Conservation (phyloP, 2,797 vertebrate genomes). For the Cuniculus paca region DNA sequence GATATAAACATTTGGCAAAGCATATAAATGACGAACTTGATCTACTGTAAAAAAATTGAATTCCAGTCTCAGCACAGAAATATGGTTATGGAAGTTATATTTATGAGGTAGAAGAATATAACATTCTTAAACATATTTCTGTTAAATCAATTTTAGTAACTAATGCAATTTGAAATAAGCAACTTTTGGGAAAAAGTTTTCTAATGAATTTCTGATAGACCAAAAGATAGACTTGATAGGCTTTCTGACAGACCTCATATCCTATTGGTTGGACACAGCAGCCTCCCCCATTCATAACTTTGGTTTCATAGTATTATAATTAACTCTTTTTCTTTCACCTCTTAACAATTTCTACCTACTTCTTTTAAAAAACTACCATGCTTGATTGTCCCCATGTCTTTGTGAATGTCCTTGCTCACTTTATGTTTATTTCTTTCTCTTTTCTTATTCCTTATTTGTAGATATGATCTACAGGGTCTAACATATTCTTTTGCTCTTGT, state of each 20-base stretch:
- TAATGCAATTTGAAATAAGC: slow-evolving; percentile 53
- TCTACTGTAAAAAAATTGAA: slow-evolving; percentile 40
- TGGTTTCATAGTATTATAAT: background rate
- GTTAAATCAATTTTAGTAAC: slow-evolving; percentile 57
- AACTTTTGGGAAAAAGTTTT: slow-evolving; percentile 11
- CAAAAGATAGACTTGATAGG: background rate
- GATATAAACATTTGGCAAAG: slow-evolving; percentile 32
- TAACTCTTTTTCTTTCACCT: background rate
- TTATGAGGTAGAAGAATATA: background rate
- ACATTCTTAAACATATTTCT: slow-evolving; percentile 57
- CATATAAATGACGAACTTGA: slow-evolving; percentile 60
- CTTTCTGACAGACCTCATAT: background rate
- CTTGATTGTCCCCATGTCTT: background rate
- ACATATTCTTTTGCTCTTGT: background rate
- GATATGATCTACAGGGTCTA: background rate
- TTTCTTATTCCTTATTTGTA: slow-evolving; percentile 32
- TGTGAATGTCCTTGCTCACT: background rate
- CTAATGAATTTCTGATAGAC: slow-evolving; percentile 5
- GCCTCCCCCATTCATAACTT: background rate
- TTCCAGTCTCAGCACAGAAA: slow-evolving; percentile 59
- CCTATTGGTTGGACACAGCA: background rate
- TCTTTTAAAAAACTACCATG: background rate
- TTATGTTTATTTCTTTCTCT: slow-evolving; percentile 12
- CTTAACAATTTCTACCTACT: background rate
- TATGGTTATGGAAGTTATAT: slow-evolving; percentile 46